A percentile compares a stretch with the other conserved stretches of the same genome.
These are phyloP conservation scores for Macrosteles quadrilineatus DNA, from an alignment of 1,140 invertebrate species.

Conservation along the genomic window DNA sequence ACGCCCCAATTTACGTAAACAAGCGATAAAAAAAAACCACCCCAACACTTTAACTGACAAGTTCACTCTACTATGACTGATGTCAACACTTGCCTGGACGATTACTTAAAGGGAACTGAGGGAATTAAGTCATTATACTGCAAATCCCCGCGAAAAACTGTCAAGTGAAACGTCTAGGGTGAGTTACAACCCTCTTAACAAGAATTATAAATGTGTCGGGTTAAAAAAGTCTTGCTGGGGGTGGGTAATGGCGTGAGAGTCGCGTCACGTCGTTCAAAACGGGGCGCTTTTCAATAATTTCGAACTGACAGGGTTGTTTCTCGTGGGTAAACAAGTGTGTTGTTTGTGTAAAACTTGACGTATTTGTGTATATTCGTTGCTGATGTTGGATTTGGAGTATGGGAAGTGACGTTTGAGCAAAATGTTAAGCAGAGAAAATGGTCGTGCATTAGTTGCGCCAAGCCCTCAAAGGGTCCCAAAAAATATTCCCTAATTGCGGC, in stretches of 20 bases:
- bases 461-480: no score
- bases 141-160: constrained; percentile 10
- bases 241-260: not conserved
- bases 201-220: constrained; percentile 14
- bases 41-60: not conserved
- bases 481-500: no score
- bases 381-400: no score
- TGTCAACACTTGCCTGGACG: not conserved
- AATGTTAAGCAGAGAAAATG: no score
- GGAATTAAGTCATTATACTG: constrained; percentile 4
- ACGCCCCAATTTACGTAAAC: no score
- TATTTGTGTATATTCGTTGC: no score
- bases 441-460: no score
- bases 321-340: no score
- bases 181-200: constrained; percentile 7
- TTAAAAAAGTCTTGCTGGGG: not conserved
- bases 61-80: not conserved
- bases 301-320: not conserved
- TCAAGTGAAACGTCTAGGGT: constrained; percentile 9
- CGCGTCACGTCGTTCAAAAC: not conserved
- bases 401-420: no score
- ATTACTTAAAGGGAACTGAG: not conserved
- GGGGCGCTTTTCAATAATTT: constrained; percentile 5
- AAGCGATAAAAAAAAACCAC: no score
- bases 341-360: no score